Base-by-base conservation (phyloP, 2,113 vertebrate species). In the Naja naja region DNA sequence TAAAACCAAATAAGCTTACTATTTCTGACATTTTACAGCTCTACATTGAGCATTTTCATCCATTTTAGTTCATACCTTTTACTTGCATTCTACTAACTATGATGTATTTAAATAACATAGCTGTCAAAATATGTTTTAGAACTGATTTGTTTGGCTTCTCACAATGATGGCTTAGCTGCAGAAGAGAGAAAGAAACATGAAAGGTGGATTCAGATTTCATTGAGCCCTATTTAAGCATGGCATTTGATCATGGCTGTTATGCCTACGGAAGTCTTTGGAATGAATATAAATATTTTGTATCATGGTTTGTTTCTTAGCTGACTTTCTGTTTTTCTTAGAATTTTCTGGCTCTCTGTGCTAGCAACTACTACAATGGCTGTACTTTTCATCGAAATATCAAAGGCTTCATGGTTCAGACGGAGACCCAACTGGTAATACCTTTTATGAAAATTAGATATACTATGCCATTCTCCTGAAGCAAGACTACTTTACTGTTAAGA, bases 381-480 rank as follows among this genome's bases (percentile, higher is more conserved):
- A 8, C 98, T 93, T 99, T 99, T 96, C 99, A 99, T 95, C 98
- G 99, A 93, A 99, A 99, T 94, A 99, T 99, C 96, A 99, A 99
- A 96, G 99, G 99, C 86, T 99, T 99, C 97, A 99, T 99, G 98
- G 98, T 99, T 89, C 99, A 99, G 97, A 99, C 99, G 99, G 99
- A 93, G 99, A 99, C 96, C 99, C 99, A 1, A 98, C 98, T 97
- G 99, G 99, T 99, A 97, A 97, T 89, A 92, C 87, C 49, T 93
- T 95, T 47, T 60, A 74, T 55, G 90, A 89, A 0, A 89, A 23
- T 89, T 89, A 81, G 4, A 47, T 49, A 49, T 49, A 14, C 12
- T 30, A 30, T 25, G 25, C 45, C 85, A 43, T 90, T 45, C 43
- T 3, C n/a, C 49, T 43, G 23, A 34, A 53, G 14, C 74, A 43